Conservation (phyloP, 2,113 vertebrate species). For the Rana temporaria region DNA sequence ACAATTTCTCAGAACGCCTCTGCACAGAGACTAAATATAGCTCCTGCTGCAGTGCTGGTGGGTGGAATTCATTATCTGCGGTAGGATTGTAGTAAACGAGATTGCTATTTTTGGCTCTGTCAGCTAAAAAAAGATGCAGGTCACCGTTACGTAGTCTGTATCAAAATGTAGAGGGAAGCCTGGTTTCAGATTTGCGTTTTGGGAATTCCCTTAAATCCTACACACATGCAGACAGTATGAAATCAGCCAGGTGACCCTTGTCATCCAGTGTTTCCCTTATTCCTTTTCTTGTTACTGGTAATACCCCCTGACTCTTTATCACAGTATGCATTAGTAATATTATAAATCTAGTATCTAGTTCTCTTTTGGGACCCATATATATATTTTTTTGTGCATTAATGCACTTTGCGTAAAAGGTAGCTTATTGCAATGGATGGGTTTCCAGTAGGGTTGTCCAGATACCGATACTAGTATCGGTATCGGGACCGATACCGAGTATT, state of each 20-base stretch:
- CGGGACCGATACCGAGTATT: too few species aligned
- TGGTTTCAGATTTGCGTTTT: neutral
- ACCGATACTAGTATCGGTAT: too few species aligned
- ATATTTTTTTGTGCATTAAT: too few species aligned
- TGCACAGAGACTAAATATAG: conserved; percentile 71
- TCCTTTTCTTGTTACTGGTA: too few species aligned
- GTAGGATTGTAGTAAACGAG: conserved; percentile 61
- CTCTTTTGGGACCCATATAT: too few species aligned
- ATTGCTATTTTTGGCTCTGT: conserved; percentile 68
- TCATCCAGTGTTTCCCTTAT: neutral
- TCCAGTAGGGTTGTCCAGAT: too few species aligned
- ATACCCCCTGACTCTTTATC: too few species aligned
- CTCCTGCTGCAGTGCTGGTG: conserved; percentile 32
- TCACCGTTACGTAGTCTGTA: conserved; percentile 33
- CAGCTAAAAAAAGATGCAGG: conserved; percentile 70
- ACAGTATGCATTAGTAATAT: too few species aligned
- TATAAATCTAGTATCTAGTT: too few species aligned
- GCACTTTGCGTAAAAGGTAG: too few species aligned
- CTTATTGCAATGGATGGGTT: too few species aligned
- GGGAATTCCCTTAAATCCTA: neutral
- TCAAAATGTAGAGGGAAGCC: neutral
- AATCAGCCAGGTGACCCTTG: neutral
- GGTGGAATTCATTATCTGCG: conserved; percentile 63
- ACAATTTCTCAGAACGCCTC: conserved; percentile 56
- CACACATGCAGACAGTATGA: neutral